These are phyloP conservation scores for Bos indicus DNA, from an alignment of 2,113 vertebrate species.

Conservation along the genomic window DNA sequence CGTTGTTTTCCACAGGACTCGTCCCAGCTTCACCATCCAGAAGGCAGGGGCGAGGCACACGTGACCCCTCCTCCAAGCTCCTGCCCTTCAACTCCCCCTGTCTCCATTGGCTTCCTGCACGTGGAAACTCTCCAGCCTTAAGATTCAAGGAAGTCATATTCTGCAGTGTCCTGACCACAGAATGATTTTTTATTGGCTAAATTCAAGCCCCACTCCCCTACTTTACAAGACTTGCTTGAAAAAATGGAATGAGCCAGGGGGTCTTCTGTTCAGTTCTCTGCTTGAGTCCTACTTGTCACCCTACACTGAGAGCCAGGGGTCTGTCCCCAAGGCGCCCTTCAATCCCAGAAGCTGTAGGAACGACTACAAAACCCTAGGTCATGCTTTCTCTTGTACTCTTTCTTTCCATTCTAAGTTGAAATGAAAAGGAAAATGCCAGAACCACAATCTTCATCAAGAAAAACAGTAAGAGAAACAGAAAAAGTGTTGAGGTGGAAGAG, in stretches of 20 bases:
- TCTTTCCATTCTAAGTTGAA: neutral
- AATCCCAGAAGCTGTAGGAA: neutral
- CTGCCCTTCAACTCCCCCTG: neutral
- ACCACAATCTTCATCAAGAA: neutral
- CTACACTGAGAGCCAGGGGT: neutral
- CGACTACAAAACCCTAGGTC: too few relatives aligned
- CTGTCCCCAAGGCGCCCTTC: neutral
- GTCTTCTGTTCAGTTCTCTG: too few relatives aligned
- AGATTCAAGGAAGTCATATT: neutral
- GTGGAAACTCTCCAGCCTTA: neutral
- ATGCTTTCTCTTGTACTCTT: neutral
- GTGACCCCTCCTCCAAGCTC: neutral
- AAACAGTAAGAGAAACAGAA: neutral
- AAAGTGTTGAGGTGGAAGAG: neutral
- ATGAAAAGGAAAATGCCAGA: neutral
- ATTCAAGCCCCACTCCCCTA: neutral
- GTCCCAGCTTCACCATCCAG: too few relatives aligned
- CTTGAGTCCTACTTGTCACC: fast-evolving
- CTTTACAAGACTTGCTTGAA: neutral
- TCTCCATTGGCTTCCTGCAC: too few relatives aligned
- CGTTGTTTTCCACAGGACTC: fast-evolving
- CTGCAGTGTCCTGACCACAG: neutral
- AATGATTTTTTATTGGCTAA: neutral
- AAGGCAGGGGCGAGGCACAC: fast-evolving
- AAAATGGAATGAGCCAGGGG: neutral